Conservation (phyloP, 2,113 vertebrate genomes). For the Leptocoma aspasia region DNA sequence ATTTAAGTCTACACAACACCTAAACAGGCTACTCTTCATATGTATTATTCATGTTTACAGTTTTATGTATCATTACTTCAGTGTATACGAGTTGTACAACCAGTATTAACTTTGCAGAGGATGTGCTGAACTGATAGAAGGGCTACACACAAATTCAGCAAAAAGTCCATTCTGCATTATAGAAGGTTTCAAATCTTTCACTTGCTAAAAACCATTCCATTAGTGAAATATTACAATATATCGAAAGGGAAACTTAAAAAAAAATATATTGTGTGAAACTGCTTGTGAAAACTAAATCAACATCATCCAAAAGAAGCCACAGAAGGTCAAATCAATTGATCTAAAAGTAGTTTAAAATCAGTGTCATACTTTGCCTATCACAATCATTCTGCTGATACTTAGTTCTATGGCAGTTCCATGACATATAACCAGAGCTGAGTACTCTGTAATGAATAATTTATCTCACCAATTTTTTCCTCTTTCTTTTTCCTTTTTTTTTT, state of each 20-base stretch:
- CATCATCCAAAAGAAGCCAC: not conserved
- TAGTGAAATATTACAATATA: not conserved
- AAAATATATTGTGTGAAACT: not conserved
- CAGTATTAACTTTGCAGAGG: not conserved
- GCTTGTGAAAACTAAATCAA: not conserved
- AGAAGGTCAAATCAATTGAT: not conserved
- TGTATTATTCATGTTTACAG: not conserved
- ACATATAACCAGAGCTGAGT: not conserved
- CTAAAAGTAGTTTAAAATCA: not conserved
- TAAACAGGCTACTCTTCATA: not conserved
- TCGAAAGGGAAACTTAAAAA: not conserved
- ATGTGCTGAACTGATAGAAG: not conserved
- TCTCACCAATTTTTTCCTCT: slow-evolving; percentile 40
- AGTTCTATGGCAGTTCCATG: not conserved
- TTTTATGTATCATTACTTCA: not conserved
- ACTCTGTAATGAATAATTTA: slow-evolving; percentile 44
- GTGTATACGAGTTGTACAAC: not conserved
- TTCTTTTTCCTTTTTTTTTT: not conserved
- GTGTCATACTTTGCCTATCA: not conserved
- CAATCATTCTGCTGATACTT: not conserved
- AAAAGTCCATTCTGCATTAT: not conserved
- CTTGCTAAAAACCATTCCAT: not conserved
- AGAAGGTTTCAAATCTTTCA: not conserved
- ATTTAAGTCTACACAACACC: not conserved
- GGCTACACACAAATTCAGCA: not conserved